These are phyloP conservation scores for Chalcosyrphus nemorum DNA, from an alignment of 2,888 invertebrate genomes.

Conservation along the genomic window DNA sequence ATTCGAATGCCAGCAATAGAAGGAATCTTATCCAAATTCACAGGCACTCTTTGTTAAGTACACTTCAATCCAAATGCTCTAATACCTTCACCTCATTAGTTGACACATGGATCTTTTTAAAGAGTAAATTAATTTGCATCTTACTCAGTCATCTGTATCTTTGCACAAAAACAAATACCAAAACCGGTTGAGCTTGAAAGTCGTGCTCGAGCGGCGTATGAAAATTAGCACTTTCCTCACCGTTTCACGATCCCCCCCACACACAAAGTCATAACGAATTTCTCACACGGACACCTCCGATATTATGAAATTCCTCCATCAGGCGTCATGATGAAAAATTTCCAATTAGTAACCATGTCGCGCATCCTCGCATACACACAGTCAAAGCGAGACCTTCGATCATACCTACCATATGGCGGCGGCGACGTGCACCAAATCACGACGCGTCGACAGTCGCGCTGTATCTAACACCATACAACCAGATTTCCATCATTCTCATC, in stretches of 20 bases:
- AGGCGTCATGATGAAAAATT: constrained; percentile 64
- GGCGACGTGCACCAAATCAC: constrained; percentile 67
- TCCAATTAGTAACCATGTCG: constrained; percentile 69
- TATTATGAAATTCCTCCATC: constrained; percentile 50
- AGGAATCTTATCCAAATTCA: too few relatives aligned
- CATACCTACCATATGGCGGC: constrained; percentile 32
- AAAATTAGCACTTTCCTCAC: constrained; percentile 10
- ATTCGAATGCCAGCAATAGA: too few relatives aligned
- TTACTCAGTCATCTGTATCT: too few relatives aligned
- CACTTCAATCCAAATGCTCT: too few relatives aligned
- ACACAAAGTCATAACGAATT: constrained; percentile 22
- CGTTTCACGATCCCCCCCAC: background rate
- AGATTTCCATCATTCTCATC: constrained; percentile 68
- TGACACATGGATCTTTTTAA: too few relatives aligned
- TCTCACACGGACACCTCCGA: constrained; percentile 1
- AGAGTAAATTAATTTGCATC: too few relatives aligned
- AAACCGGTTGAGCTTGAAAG: background rate
- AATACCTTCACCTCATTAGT: too few relatives aligned
- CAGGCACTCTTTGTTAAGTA: too few relatives aligned
- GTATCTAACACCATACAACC: constrained; percentile 23
- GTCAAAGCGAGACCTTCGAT: constrained; percentile 13
- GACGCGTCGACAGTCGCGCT: constrained; percentile 50
- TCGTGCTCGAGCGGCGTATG: constrained; percentile 17
- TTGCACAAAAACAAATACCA: too few relatives aligned
- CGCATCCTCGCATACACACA: constrained; percentile 48